Evolutionary conservation across 2,888 invertebrate species (phyloP), one percentile per base, ranked within the genome.

Genomic region (Drosophila mimica): DNA sequence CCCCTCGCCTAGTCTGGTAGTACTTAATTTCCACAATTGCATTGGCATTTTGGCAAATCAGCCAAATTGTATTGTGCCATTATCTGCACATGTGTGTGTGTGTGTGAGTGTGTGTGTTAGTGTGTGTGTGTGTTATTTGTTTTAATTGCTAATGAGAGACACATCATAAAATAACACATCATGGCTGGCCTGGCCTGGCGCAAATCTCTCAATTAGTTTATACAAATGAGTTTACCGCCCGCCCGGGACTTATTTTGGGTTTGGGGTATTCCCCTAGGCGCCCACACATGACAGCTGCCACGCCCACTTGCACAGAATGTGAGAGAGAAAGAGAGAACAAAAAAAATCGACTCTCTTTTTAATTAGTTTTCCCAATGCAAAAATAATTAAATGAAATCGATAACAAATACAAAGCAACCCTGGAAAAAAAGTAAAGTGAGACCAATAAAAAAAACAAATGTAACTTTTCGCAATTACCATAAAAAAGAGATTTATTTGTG

Each of bases 401-500:
- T 86, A 86, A 70, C 77, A 66, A 76, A 82, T 71, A 67, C 67
- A 48, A 64, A 62, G 31, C 38, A 36, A n/a, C 33, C 56, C 36
- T 11, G n/a, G 13, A 34, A 15, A 15, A 28, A 57, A 64, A 63
- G n/a, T 40, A 54, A 51, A 68, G 72, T 8, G 25, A 46, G 25
- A 46, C 7, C 46, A 67, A 66, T 54, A 64, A 69, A 76, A 65
- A 36, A 62, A 66, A 70, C 60, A 84, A 81, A 80, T 82, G 74
- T 76, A 82, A 78, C 81, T 83, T 75, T 38, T 13, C 28, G 30
- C 88, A 87, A 91, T 91, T 91, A 91, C 80, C 91, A 91, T 91
- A 91, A 91, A 91, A 91, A 91, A 83, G 79, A 82, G 79, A 91
- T 91, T 91, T 91, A 83, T 91, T 89, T 83, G 80, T 79, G 81